These are phyloP conservation scores for Amphimallon solstitiale DNA, from an alignment of 2,888 invertebrate genomes.

Conservation along the genomic window DNA sequence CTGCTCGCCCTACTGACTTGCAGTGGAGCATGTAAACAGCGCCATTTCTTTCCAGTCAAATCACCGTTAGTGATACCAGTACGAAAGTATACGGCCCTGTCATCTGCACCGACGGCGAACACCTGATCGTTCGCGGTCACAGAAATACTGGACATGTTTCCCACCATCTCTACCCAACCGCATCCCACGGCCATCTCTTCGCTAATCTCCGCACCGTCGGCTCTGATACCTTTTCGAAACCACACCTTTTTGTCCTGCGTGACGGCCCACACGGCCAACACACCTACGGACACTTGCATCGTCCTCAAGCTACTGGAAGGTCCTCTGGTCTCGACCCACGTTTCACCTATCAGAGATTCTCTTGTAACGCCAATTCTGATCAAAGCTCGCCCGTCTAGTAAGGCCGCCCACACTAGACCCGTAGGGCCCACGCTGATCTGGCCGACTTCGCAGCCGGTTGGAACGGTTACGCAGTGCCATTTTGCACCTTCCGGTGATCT, in stretches of 20 bases:
- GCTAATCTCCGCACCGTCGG: conserved; percentile 75
- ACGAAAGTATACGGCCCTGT: conserved; percentile 83
- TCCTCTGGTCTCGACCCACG: conserved; percentile 85
- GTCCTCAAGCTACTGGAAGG: conserved; percentile 78
- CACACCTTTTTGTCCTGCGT: conserved; percentile 86
- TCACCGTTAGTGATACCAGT: conserved; percentile 79
- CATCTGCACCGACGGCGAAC: conserved; percentile 85
- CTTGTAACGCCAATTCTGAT: conserved; percentile 81
- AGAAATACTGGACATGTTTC: conserved; percentile 83
- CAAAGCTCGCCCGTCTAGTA: conserved; percentile 84
- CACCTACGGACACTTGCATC: conserved; percentile 82
- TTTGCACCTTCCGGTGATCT: conserved; percentile 87
- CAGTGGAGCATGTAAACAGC: conserved; percentile 79
- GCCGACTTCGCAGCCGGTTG: conserved; percentile 82
- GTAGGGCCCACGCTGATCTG: conserved; percentile 88
- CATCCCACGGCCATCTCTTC: conserved; percentile 82
- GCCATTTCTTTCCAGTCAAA: conserved; percentile 89
- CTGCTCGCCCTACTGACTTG: conserved; percentile 86
- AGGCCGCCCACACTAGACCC: conserved; percentile 87
- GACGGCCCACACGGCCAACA: conserved; percentile 81
- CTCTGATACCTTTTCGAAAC: conserved; percentile 83
- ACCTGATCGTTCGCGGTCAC: conserved; percentile 87
- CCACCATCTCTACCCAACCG: conserved; percentile 92
- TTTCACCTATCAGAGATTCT: conserved; percentile 72
- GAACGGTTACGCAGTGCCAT: conserved; percentile 83